Evolutionary conservation across 2,888 invertebrate genomes (phyloP).

Genomic region (Harmothoe impar): DNA sequence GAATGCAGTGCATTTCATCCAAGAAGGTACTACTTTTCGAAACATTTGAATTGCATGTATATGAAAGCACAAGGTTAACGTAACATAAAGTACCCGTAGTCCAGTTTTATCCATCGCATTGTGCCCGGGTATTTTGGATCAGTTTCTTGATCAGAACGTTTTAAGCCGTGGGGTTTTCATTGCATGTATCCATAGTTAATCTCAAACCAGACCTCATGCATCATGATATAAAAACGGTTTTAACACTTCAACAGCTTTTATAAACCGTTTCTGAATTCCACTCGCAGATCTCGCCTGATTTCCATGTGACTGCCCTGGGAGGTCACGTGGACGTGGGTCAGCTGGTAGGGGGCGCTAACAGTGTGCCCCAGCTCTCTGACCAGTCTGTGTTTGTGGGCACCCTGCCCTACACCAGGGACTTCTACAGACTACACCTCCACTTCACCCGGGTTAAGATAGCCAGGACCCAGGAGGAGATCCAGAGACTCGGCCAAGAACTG

Average conservation of each 20-base stretch:
- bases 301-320: conserved; percentile 9
- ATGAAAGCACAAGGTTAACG: no score
- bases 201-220: no score
- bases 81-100: no score
- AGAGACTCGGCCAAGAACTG: conserved; percentile 36
- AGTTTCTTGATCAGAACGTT: no score
- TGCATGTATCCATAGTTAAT: no score
- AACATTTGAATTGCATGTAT: background rate
- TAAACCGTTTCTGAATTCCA: no score
- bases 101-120: no score
- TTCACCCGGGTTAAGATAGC: conserved; percentile 1
- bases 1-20: conserved; percentile 44
- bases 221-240: no score
- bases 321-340: conserved; percentile 18
- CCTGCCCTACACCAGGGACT: background rate
- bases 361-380: background rate
- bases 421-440: conserved; percentile 57
- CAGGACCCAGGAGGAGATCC: conserved; percentile 45
- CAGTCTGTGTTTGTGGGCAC: conserved; percentile 42
- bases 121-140: no score
- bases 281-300: conserved; percentile 47
- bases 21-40: conserved; percentile 19
- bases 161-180: no score
- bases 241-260: no score
- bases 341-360: background rate